phyloP scores from a whole-genome alignment of 2,113 vertebrate species.

The Ifrita kowaldi region DNA sequence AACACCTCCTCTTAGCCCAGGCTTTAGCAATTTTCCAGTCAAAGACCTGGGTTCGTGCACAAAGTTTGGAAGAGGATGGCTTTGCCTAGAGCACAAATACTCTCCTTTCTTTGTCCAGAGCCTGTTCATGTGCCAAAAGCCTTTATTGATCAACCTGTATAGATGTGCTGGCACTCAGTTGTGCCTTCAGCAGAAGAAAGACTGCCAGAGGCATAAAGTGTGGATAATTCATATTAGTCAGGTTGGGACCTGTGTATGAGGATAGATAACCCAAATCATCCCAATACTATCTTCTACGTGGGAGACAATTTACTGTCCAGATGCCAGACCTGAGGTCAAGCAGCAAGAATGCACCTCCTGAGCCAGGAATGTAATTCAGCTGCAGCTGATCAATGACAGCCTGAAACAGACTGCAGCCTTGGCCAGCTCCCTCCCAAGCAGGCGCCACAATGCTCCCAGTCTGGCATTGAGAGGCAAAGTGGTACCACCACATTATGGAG shows the following conservation, averaged over 20 bases:
- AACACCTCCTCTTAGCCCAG: not conserved
- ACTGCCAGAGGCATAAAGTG: not conserved
- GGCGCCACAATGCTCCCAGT: not conserved
- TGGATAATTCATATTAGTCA: not conserved
- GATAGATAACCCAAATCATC: not conserved
- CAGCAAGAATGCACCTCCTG: not conserved
- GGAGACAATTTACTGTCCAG: not conserved
- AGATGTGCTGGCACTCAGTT: not conserved
- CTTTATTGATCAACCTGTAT: not conserved
- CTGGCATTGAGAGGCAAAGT: not conserved
- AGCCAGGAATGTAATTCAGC: not conserved
- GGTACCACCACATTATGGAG: accelerated
- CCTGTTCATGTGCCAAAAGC: not conserved
- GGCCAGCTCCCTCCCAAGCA: not conserved
- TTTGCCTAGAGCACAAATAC: not conserved
- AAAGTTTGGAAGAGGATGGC: not conserved
- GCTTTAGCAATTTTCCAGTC: not conserved
- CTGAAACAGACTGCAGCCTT: not conserved
- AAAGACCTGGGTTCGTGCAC: not conserved
- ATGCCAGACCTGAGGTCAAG: not conserved
- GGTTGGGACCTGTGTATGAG: not conserved
- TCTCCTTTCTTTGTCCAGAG: not conserved
- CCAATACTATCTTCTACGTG: not conserved
- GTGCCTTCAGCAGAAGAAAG: not conserved
- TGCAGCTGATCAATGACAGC: not conserved